Base-by-base conservation (phyloP, 2,888 invertebrate genomes). In the Galerucella nymphaeae region DNA sequence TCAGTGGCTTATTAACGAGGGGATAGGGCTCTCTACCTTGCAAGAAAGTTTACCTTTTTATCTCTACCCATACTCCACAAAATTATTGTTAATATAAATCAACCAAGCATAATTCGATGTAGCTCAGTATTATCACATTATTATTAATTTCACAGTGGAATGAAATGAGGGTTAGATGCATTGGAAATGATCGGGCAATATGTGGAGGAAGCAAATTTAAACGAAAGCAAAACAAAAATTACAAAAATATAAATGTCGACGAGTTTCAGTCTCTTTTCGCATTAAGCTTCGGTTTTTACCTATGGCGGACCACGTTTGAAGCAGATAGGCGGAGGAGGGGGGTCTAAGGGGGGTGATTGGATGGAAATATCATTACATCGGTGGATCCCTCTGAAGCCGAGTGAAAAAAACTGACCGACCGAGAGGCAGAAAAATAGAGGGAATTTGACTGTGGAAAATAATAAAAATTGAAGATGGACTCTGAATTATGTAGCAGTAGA, bases 401-500 rank as follows among this genome's bases (percentile, higher is more conserved):
- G 72, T 71, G 66, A 77, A 78, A 79, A 23, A 85, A 84, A 86
- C 85, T 85, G 85, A 85, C 85, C 85, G 86, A 85, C 84, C 86
- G 86, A 86, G 85, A 86, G 85, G 86, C 86, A 85, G 86, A 85
- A 86, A 86, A 86, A 87, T 86, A 86, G 85, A 86, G 86, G 84
- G 86, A 86, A 87, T 86, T 87, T 86, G 86, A 86, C 86, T 86
- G 86, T 86, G 86, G 86, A 86, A 86, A 86, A 86, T 86, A 86
- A 87, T 86, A 86, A 86, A 87, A 87, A 86, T 86, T 86, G 85
- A 86, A 86, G 86, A 86, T 86, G 86, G 86, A 86, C 86, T 86
- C 86, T 87, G 87, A 87, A 87, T 87, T 87, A 87, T 87, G 86
- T 86, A 86, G 86, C 84, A 85, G 86, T 82, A 83, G 81, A 81